Evolutionary conservation across 2,888 invertebrate genomes (phyloP).

Genomic region (Homarus gammarus): DNA sequence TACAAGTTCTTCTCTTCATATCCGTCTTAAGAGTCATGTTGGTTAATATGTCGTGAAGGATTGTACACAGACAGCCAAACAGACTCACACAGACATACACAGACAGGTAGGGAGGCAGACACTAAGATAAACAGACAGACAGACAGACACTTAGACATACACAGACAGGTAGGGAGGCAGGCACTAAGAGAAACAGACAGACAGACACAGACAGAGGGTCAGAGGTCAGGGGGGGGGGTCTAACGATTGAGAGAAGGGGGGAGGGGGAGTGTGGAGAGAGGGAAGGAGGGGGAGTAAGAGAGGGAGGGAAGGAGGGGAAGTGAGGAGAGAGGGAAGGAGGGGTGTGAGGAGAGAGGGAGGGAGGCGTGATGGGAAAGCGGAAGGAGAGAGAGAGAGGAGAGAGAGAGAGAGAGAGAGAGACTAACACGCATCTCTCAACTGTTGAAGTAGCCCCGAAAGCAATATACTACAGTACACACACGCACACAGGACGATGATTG

Average conservation of each 20-base stretch:
- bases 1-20: no score
- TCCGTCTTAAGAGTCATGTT: no score
- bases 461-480: not conserved
- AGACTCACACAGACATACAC: no score
- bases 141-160: no score
- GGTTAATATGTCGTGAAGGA: no score
- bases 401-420: not conserved
- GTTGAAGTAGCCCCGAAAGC: slow-evolving; percentile 31
- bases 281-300: slow-evolving; percentile 3
- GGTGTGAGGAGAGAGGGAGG: not conserved
- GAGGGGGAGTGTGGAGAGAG: slow-evolving; percentile 14
- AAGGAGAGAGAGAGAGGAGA: not conserved
- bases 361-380: not conserved
- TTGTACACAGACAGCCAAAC: no score
- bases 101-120: no score
- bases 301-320: not conserved
- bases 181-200: no score
- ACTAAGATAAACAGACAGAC: no score
- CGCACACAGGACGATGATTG: not conserved
- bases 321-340: not conserved
- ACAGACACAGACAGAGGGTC: not conserved
- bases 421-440: slow-evolving; percentile 31
- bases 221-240: not conserved
- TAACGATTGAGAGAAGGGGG: slow-evolving; percentile 8
- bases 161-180: no score